Conservation (phyloP, 2,888 invertebrate genomes). For the Archips xylosteana region DNA sequence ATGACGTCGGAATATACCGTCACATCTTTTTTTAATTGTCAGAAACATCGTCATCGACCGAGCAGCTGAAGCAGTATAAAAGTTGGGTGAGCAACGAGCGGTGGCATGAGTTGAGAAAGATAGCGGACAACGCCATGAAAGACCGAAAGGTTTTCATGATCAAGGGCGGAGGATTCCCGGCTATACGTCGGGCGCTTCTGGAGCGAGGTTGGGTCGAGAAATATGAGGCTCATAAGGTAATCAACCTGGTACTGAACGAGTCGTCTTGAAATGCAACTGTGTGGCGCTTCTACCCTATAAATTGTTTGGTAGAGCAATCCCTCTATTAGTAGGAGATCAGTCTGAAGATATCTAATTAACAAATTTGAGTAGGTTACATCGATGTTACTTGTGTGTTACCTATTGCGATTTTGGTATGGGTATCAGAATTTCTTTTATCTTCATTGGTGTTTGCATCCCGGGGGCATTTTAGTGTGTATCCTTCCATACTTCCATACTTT, state of each 20-base stretch:
- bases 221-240: constrained; percentile 82
- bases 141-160: constrained; percentile 89
- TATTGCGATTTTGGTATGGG: too few relatives aligned
- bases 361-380: too few relatives aligned
- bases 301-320: too few relatives aligned
- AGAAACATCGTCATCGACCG: constrained; percentile 68
- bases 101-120: constrained; percentile 87
- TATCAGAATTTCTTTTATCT: too few relatives aligned
- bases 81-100: constrained; percentile 88
- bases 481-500: too few relatives aligned
- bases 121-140: constrained; percentile 88
- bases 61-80: constrained; percentile 78
- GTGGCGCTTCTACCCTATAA: too few relatives aligned
- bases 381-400: too few relatives aligned
- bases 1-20: not conserved
- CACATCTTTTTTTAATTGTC: constrained; percentile 30
- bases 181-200: constrained; percentile 88
- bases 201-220: constrained; percentile 91
- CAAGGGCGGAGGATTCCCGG: constrained; percentile 90
- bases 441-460: too few relatives aligned
- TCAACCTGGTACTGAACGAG: constrained; percentile 10
- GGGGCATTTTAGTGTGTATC: too few relatives aligned
- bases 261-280: too few relatives aligned
- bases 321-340: too few relatives aligned
- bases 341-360: too few relatives aligned